A percentile compares a stretch with the other conserved stretches of the same genome.
These are phyloP conservation scores for Lamellibrachia luymesi DNA, from an alignment of 1,140 invertebrate genomes.

Conservation along the genomic window DNA sequence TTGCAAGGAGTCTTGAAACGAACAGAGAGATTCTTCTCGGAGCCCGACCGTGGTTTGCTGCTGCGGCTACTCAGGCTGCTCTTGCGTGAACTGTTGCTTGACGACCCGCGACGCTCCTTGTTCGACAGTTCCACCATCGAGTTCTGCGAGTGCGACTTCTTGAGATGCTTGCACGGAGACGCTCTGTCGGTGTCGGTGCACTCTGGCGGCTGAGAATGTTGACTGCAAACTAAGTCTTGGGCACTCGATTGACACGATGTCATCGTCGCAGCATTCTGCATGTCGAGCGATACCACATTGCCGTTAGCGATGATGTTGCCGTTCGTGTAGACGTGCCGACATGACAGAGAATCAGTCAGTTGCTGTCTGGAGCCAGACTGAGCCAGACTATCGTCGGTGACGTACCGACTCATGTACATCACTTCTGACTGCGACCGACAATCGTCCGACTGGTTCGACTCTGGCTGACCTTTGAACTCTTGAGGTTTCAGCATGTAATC, in stretches of 20 bases:
- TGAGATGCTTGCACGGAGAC: constrained; percentile 59
- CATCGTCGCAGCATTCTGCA: neutral
- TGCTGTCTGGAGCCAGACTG: neutral
- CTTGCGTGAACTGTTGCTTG: constrained; percentile 30
- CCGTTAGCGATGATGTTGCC: constrained; percentile 20
- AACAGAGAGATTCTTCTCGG: constrained; percentile 17
- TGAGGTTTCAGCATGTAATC: constrained; percentile 28
- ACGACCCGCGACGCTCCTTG: constrained; percentile 28
- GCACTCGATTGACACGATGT: constrained; percentile 25
- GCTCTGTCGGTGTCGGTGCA: constrained; percentile 62
- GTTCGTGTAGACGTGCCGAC: neutral
- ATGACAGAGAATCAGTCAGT: neutral
- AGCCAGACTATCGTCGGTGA: neutral
- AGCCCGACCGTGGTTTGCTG: constrained; percentile 10
- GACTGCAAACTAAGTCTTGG: constrained; percentile 24
- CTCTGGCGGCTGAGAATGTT: neutral
- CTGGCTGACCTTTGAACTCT: neutral
- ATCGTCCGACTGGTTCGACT: constrained; percentile 10
- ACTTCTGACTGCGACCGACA: neutral
- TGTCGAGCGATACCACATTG: constrained; percentile 9
- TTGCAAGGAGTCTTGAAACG: neutral
- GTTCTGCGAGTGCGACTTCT: constrained; percentile 55
- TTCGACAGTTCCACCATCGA: neutral
- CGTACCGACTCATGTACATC: neutral
- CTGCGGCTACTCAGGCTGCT: constrained; percentile 19